phyloP scores from a whole-genome alignment of 2,113 vertebrate species.

The Indri indri region DNA sequence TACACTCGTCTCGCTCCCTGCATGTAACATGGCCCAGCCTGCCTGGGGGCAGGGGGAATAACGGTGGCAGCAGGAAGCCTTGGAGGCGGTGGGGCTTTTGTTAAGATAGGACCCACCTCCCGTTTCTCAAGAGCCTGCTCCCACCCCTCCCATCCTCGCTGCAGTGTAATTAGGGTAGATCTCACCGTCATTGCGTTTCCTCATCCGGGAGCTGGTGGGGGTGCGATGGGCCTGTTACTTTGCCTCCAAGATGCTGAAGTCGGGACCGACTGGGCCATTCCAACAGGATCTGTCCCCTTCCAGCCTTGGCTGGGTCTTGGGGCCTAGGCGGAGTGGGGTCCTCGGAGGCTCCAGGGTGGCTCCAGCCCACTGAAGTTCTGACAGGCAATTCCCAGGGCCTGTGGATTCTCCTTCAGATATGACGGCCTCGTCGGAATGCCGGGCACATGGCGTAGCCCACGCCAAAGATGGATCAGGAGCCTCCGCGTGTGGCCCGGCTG shows the following conservation, averaged over 20 bases:
- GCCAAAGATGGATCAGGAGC: constrained; percentile 18
- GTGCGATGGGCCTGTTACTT: not conserved
- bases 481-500: not conserved
- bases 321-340: not conserved
- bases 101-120: not conserved
- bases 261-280: not conserved
- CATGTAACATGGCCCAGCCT: not conserved
- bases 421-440: not conserved
- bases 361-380: not conserved
- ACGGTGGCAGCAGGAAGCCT: not conserved
- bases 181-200: not conserved
- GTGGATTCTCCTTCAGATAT: constrained; percentile 50
- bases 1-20: not conserved
- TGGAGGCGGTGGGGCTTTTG: not conserved
- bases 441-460: not conserved
- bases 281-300: not conserved
- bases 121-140: not conserved
- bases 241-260: not conserved
- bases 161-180: no score
- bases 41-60: not conserved
- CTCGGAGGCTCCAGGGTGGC: not conserved
- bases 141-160: not conserved
- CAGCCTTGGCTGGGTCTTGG: not conserved
- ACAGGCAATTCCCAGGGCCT: not conserved
- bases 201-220: not conserved